Evolutionary conservation across 2,797 vertebrate genomes (phyloP).

Genomic region (Otus scops): DNA sequence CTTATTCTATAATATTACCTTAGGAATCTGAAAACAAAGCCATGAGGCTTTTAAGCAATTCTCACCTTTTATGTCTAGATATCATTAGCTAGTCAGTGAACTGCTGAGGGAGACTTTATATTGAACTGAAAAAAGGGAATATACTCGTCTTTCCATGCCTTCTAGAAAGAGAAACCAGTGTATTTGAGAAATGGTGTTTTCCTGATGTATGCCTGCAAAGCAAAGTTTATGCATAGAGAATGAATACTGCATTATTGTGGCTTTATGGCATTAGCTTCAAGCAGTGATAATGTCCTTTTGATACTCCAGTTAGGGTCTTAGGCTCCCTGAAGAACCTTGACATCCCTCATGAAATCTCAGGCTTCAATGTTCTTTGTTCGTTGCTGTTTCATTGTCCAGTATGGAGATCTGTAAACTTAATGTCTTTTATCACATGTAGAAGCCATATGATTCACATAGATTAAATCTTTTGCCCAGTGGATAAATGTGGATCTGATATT

Average conservation of each 20-base stretch:
- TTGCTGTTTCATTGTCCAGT: background rate
- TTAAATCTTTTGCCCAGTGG: background rate
- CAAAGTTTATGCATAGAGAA: background rate
- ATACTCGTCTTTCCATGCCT: background rate
- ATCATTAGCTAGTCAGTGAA: background rate
- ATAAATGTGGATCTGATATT: background rate
- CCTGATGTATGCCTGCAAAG: background rate
- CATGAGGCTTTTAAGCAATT: background rate
- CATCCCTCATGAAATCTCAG: background rate
- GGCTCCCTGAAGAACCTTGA: background rate
- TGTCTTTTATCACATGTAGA: background rate
- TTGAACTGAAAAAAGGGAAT: background rate
- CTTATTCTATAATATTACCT: background rate
- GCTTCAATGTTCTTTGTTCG: background rate
- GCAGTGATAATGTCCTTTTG: accelerated
- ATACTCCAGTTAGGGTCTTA: background rate
- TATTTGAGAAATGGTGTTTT: background rate
- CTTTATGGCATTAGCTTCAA: background rate
- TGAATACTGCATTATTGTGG: background rate
- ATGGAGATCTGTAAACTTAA: background rate
- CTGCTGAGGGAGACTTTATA: background rate
- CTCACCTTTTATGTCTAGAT: background rate
- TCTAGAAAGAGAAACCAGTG: background rate
- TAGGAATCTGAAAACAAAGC: background rate
- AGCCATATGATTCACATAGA: background rate